Conservation (phyloP, 2,888 invertebrate genomes). For the Nemapogon koenigi region DNA sequence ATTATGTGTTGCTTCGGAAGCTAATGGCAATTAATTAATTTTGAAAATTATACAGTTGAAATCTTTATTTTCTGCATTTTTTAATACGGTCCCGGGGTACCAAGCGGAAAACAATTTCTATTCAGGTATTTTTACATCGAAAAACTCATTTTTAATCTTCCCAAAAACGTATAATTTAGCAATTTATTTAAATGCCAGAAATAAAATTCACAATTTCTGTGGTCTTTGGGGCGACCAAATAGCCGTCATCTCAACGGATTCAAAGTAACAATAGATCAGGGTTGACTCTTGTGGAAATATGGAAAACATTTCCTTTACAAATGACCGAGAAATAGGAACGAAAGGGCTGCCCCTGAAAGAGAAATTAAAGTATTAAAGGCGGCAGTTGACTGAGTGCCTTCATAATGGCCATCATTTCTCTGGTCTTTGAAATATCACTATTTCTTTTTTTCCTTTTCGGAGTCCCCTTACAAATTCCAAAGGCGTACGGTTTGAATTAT, state of each 20-base stretch:
- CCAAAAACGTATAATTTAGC: too few relatives aligned
- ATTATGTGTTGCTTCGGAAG: too few relatives aligned
- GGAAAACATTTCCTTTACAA: constrained; percentile 6
- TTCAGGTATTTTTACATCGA: too few relatives aligned
- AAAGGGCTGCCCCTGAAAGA: constrained; percentile 13
- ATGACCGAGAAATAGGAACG: not conserved
- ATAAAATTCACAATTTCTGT: too few relatives aligned
- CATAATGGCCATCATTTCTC: constrained; percentile 19
- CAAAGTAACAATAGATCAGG: constrained; percentile 1
- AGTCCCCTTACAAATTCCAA: constrained; percentile 2
- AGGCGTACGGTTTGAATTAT: constrained; percentile 4
- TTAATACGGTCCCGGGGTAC: too few relatives aligned
- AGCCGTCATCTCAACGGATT: not conserved
- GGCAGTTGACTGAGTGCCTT: constrained; percentile 16
- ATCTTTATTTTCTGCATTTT: too few relatives aligned
- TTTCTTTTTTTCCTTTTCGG: constrained; percentile 4
- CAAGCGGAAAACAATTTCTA: too few relatives aligned
- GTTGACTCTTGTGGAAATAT: constrained; percentile 3
- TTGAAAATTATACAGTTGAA: too few relatives aligned
- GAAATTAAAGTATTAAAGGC: constrained; percentile 13
- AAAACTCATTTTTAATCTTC: too few relatives aligned
- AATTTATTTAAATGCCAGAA: too few relatives aligned
- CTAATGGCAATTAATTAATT: too few relatives aligned
- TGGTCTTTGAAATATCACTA: constrained; percentile 7
- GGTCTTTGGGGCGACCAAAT: too few relatives aligned